phyloP scores from a whole-genome alignment of 2,797 vertebrate species.

The Scomberomorus guttatus region DNA sequence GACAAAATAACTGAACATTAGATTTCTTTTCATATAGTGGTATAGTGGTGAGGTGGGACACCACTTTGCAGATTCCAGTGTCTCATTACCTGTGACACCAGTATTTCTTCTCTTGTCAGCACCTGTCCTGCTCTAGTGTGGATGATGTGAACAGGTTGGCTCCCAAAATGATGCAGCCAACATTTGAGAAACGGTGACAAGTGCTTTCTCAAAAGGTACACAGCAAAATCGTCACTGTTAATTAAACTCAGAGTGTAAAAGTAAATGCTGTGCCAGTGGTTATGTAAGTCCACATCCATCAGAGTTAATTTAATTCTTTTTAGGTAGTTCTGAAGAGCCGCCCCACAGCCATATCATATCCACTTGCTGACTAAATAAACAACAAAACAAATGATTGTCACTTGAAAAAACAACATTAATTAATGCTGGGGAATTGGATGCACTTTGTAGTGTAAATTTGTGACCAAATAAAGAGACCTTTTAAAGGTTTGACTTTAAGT shows the following conservation, averaged over 20 bases:
- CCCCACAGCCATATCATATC: slow-evolving; percentile 30
- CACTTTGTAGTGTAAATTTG: slow-evolving; percentile 32
- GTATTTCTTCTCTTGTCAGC: slow-evolving; percentile 36
- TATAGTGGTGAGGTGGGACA: background rate
- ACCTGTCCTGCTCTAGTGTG: slow-evolving; percentile 5
- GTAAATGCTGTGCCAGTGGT: slow-evolving; percentile 19
- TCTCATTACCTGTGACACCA: slow-evolving; percentile 18
- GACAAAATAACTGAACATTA: slow-evolving; percentile 22
- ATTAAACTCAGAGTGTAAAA: slow-evolving; percentile 29
- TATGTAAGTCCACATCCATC: slow-evolving; percentile 47
- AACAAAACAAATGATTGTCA: slow-evolving; percentile 40
- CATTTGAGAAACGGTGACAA: slow-evolving; percentile 36
- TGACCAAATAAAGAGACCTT: slow-evolving; percentile 12
- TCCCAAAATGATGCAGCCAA: slow-evolving; percentile 17
- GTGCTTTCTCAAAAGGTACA: slow-evolving; percentile 33
- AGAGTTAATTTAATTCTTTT: slow-evolving; percentile 42
- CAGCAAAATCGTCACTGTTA: slow-evolving; percentile 27
- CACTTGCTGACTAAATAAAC: slow-evolving; percentile 32
- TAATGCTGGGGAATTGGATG: slow-evolving; percentile 16
- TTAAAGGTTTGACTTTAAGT: slow-evolving; percentile 8
- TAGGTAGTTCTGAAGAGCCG: slow-evolving; percentile 18
- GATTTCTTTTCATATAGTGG: background rate
- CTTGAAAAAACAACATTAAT: slow-evolving; percentile 26
- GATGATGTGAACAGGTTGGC: slow-evolving; percentile 27
- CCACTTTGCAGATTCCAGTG: slow-evolving; percentile 9